Conservation (phyloP, 1,140 invertebrate species). For the Coptotermes formosanus region DNA sequence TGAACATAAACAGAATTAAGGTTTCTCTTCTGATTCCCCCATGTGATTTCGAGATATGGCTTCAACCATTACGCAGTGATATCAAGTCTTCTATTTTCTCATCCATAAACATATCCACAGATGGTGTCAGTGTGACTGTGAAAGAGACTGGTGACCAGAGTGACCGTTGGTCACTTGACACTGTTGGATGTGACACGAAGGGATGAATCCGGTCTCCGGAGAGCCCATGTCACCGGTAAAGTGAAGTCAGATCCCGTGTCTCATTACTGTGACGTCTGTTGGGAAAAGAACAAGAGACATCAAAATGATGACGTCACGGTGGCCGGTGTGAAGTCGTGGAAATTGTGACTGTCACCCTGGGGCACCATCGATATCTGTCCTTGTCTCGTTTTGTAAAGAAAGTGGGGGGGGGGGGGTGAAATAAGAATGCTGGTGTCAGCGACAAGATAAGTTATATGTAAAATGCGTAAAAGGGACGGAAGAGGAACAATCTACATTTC, state of each 20-base stretch:
- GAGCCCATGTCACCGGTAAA: not conserved
- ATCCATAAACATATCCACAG: not conserved
- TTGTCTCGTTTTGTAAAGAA: not conserved
- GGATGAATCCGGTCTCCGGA: not conserved
- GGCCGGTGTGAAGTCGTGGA: not conserved
- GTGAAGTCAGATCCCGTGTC: constrained; percentile 4
- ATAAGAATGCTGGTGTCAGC: not conserved
- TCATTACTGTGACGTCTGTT: not conserved
- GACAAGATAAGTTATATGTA: not conserved
- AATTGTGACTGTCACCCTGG: not conserved
- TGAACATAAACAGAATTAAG: no score
- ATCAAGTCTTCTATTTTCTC: not conserved
- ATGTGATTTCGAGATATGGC: no score
- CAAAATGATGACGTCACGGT: not conserved
- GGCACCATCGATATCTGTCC: not conserved
- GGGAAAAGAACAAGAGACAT: constrained; percentile 12
- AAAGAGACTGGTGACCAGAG: not conserved
- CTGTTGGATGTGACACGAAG: not conserved
- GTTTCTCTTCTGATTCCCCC: no score
- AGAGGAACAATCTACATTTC: not conserved
- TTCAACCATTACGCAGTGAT: not conserved
- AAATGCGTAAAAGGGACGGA: not conserved
- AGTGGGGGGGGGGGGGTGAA: not conserved
- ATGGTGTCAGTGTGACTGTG: not conserved
- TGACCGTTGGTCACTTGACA: not conserved